A percentile compares a stretch with the other conserved stretches of the same genome.
phyloP scores from a whole-genome alignment of 2,113 vertebrate genomes.

The Hylia prasina region DNA sequence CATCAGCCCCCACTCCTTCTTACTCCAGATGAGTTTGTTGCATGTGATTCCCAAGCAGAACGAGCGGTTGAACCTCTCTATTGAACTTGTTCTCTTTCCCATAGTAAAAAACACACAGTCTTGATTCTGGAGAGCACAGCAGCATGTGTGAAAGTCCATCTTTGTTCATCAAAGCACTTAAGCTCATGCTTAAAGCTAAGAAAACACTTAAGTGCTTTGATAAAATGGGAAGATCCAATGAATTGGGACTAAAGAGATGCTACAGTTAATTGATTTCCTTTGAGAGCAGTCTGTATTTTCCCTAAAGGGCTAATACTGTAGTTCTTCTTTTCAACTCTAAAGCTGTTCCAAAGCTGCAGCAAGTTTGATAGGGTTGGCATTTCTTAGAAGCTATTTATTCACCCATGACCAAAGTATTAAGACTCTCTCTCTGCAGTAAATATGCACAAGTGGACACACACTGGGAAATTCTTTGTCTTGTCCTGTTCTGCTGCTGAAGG shows the following conservation, averaged over 20 bases:
- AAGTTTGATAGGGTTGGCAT: conserved; percentile 30
- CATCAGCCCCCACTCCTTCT: neutral
- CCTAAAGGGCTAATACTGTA: neutral
- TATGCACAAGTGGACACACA: conserved; percentile 53
- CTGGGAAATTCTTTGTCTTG: conserved; percentile 64
- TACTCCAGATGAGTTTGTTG: neutral
- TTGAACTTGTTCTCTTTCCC: neutral
- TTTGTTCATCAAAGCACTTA: conserved; percentile 7
- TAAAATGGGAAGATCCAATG: neutral
- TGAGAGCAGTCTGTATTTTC: conserved; percentile 11
- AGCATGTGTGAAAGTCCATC: neutral
- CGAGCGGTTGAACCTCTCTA: neutral
- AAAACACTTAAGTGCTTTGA: conserved; percentile 19
- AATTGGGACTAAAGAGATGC: neutral
- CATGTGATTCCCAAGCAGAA: neutral
- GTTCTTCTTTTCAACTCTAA: neutral
- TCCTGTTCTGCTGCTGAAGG: conserved; percentile 56
- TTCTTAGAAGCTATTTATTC: conserved; percentile 70
- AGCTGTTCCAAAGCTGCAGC: conserved; percentile 33
- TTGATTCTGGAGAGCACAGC: neutral
- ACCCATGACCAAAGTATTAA: conserved; percentile 65
- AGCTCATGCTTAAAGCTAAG: conserved; percentile 2
- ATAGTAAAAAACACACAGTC: neutral
- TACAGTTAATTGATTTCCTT: conserved; percentile 49
- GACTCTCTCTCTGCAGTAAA: conserved; percentile 12